Percentiles rank a stretch among this genome's conserved stretches.
These are phyloP conservation scores for Diabrotica virgifera DNA, from an alignment of 1,140 invertebrate genomes.

Conservation along the genomic window DNA sequence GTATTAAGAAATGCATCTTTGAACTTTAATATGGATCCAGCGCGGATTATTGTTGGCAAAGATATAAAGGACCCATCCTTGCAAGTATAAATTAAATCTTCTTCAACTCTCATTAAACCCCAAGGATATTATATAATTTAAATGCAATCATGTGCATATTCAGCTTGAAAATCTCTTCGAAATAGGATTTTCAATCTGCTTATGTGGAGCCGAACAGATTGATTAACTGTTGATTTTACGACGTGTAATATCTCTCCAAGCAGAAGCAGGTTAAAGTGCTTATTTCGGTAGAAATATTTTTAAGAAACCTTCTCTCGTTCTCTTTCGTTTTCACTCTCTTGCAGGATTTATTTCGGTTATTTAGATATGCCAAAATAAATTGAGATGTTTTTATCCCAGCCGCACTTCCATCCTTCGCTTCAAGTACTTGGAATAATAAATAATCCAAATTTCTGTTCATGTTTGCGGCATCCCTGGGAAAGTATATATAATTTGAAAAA, in stretches of 20 bases:
- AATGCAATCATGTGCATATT: constrained; percentile 8
- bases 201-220: constrained; percentile 9
- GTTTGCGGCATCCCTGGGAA: too few relatives aligned
- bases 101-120: neutral
- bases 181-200: constrained; percentile 16
- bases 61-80: too few relatives aligned
- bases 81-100: neutral
- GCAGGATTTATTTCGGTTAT: too few relatives aligned
- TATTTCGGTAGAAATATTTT: neutral
- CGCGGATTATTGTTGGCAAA: too few relatives aligned
- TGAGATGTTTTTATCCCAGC: too few relatives aligned
- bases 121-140: constrained; percentile 3
- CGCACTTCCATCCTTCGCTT: too few relatives aligned
- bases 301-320: neutral
- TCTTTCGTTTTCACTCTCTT: neutral
- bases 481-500: too few relatives aligned
- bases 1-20: too few relatives aligned
- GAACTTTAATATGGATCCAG: too few relatives aligned
- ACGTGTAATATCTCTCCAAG: neutral
- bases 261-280: constrained; percentile 2
- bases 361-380: too few relatives aligned
- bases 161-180: constrained; percentile 10
- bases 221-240: constrained; percentile 10
- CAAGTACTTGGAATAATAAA: too few relatives aligned
- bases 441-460: too few relatives aligned